These are phyloP conservation scores for Apomyelois bistriatella DNA, from an alignment of 2,888 invertebrate genomes.

Conservation along the genomic window DNA sequence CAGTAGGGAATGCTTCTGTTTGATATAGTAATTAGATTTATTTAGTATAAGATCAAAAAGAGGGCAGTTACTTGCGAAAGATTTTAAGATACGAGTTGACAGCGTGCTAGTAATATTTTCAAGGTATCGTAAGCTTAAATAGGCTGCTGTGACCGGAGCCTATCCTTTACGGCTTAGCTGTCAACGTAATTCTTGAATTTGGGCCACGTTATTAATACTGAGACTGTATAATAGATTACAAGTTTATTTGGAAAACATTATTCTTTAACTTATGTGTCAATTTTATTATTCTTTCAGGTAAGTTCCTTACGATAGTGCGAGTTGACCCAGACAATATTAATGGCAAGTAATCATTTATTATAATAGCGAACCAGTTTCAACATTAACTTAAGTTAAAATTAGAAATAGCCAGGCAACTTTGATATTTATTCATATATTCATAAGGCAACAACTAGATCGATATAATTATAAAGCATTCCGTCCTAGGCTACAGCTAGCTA, in stretches of 20 bases:
- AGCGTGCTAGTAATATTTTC: too few species aligned
- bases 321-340: neutral
- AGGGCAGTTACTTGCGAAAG: too few species aligned
- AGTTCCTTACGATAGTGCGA: neutral
- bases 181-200: too few species aligned
- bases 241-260: too few species aligned
- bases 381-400: constrained; percentile 7
- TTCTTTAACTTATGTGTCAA: neutral
- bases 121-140: too few species aligned
- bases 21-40: neutral
- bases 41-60: too few species aligned
- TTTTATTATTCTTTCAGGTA: constrained; percentile 8
- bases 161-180: too few species aligned
- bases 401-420: neutral
- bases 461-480: neutral
- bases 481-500: neutral
- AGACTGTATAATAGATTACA: too few species aligned
- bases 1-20: constrained; percentile 18
- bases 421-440: neutral
- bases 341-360: constrained; percentile 4
- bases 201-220: too few species aligned
- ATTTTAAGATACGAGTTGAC: too few species aligned
- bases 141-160: too few species aligned
- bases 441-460: neutral
- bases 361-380: constrained; percentile 1